These are phyloP conservation scores for Catalaphyllia jardinei DNA, from an alignment of 64 coral and sea anemone species.

Conservation along the genomic window DNA sequence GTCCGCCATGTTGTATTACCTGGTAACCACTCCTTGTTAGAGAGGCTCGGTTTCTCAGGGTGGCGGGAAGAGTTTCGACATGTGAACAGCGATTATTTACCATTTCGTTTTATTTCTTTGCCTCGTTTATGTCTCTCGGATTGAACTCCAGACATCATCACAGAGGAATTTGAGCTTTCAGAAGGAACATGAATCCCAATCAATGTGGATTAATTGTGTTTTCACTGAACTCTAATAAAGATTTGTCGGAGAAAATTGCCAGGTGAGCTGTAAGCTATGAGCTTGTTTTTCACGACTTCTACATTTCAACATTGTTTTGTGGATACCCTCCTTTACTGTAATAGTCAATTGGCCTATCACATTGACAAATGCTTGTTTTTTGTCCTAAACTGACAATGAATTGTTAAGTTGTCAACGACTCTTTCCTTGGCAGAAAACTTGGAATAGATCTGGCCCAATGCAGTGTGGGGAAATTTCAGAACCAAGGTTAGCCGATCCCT, in stretches of 20 bases:
- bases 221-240: conserved; percentile 85
- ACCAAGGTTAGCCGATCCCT: conserved; percentile 45
- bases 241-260: conserved; percentile 87
- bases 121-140: neutral
- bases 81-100: neutral
- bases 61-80: neutral
- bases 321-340: neutral
- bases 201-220: conserved; percentile 87
- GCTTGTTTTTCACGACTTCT: neutral
- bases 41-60: neutral
- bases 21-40: neutral
- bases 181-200: conserved; percentile 40
- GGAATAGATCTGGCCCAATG: conserved; percentile 74
- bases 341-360: neutral
- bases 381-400: neutral
- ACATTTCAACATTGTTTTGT: neutral
- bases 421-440: conserved; percentile 61
- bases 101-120: neutral
- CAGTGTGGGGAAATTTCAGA: conserved; percentile 75
- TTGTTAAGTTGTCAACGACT: neutral
- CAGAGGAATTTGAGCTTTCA: neutral
- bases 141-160: neutral
- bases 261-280: conserved; percentile 49
- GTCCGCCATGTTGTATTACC: conserved; percentile 17
- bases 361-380: neutral